These are phyloP conservation scores for Chelon labrosus DNA, from an alignment of 2,797 vertebrate genomes.

Conservation along the genomic window DNA sequence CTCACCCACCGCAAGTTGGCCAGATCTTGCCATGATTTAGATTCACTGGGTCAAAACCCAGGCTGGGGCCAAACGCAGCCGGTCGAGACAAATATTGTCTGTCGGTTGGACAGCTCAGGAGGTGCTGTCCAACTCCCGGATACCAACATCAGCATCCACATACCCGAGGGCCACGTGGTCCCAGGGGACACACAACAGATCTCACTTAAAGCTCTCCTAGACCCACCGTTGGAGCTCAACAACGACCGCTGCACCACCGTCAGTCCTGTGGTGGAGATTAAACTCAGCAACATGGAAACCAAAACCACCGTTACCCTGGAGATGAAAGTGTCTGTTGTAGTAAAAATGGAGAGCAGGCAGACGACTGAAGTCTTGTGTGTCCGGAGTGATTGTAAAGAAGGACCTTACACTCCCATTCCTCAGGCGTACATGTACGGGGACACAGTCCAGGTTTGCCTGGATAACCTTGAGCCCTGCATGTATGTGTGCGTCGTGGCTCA, in stretches of 20 bases:
- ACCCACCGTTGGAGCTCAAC: conserved; percentile 94
- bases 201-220: conserved; percentile 93
- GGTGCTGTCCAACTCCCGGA: conserved; percentile 95
- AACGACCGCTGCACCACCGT: conserved; percentile 92
- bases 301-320: conserved; percentile 90
- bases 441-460: conserved; percentile 91
- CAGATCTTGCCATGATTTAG: conserved; percentile 95
- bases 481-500: conserved; percentile 92
- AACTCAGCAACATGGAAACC: conserved; percentile 95
- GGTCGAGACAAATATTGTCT: conserved; percentile 94
- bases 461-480: conserved; percentile 96
- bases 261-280: conserved; percentile 95
- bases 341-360: conserved; percentile 89
- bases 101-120: conserved; percentile 92
- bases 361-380: conserved; percentile 89
- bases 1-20: conserved; percentile 95
- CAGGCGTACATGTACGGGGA: conserved; percentile 89
- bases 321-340: conserved; percentile 92
- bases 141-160: conserved; percentile 91
- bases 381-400: conserved; percentile 92
- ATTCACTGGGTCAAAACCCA: conserved; percentile 93
- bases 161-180: conserved; percentile 92
- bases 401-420: conserved; percentile 88
- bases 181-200: conserved; percentile 93
- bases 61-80: conserved; percentile 99